Evolutionary conservation across 2,888 invertebrate species (phyloP).

Genomic region (Mythimna vitellina): DNA sequence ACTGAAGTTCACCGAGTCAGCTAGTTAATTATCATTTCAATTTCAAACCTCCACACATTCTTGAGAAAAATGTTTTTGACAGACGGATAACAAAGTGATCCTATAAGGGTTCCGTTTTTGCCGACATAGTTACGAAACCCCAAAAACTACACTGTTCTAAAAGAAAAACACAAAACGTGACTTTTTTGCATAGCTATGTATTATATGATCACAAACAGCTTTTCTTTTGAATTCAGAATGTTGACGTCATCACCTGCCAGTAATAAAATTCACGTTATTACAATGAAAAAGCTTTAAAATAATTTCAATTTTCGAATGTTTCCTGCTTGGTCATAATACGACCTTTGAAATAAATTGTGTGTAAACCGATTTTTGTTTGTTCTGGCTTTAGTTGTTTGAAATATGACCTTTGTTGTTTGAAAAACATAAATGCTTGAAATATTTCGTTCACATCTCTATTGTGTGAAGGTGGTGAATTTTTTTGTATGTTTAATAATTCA

Average conservation of each 20-base stretch:
- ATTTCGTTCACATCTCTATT: not conserved
- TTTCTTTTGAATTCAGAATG: slow-evolving; percentile 2
- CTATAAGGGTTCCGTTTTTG: no score
- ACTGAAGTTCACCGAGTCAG: no score
- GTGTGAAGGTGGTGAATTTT: not conserved
- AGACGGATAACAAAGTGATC: no score
- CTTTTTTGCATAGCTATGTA: not conserved
- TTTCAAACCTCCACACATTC: no score
- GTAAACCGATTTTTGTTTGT: slow-evolving; percentile 43
- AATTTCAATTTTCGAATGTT: slow-evolving; percentile 43
- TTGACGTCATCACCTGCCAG: slow-evolving; percentile 15
- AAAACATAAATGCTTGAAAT: slow-evolving; percentile 32
- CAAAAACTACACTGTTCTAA: not conserved
- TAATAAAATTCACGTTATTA: slow-evolving; percentile 23
- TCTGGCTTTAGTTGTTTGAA: slow-evolving; percentile 39
- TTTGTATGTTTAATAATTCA: not conserved
- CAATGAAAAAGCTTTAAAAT: slow-evolving; percentile 27
- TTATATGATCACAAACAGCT: not conserved
- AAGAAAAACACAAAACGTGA: not conserved
- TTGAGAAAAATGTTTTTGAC: no score
- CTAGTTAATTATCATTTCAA: no score
- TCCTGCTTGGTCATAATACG: slow-evolving; percentile 27
- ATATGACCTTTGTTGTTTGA: slow-evolving; percentile 22
- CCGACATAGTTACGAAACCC: no score
- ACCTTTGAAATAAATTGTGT: slow-evolving; percentile 49